Evolutionary conservation across 2,888 invertebrate species (phyloP), one percentile per base, ranked within the genome.

Genomic region (Lithophane leautieri): DNA sequence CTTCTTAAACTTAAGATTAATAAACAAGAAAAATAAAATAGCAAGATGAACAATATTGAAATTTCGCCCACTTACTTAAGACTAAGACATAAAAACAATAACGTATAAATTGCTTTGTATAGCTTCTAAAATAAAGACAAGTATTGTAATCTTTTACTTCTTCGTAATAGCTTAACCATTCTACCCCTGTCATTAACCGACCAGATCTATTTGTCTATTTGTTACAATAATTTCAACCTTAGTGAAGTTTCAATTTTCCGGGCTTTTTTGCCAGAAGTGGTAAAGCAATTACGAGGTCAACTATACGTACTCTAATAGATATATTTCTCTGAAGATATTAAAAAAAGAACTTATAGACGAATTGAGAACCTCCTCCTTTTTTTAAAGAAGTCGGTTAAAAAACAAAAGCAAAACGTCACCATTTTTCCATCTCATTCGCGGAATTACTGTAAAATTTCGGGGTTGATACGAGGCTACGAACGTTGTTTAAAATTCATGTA

Each of bases 401-500:
- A 34, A 34, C 34, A 34, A 34, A 34, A 34, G 0, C 16, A 68
- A n/a, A 52, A 19, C 11, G 1, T n/a, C 25, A 16, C 4, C 0
- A 47, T 56, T 61, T 54, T 44, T 52, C 8, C 44, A 22, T 22
- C 19, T 62, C 54, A 42, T 56, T 62, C 7, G 19, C 73, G 12
- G n/a, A 14, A 22, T 62, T 12, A 25, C 4, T 56, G 19, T 73
- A 28, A 44, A 28, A 42, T 58, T 61, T 52, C 63, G 28, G 22
- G 28, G 1, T 7, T 58, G 16, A 47, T 62, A 40, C 34, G 34
- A 66, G 22, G 22, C n/a, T 25, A 25, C 19, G 2, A 22, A 19
- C n/a, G n/a, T n/a, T 25, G 52, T 63, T 52, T 47, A 47, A 79
- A 78, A 60, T 65, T 34, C 19, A 63, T 63, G 9, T 62, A 6